phyloP scores from a whole-genome alignment of 2,797 vertebrate species.

The Columba guinea region DNA sequence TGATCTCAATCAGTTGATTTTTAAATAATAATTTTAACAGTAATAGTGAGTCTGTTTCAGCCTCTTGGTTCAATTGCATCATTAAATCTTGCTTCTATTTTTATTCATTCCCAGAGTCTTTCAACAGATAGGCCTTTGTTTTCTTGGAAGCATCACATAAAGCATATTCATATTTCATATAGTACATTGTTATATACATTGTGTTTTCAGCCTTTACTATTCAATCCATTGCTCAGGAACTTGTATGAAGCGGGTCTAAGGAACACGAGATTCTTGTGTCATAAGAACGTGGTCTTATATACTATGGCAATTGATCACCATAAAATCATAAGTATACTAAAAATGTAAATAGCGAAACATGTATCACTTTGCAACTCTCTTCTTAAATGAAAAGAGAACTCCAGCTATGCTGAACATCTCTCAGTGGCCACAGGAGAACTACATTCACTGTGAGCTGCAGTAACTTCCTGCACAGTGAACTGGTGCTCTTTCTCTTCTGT shows the following conservation, averaged over 20 bases:
- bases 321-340: background rate
- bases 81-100: background rate
- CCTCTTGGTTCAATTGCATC: background rate
- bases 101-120: background rate
- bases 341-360: background rate
- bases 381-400: background rate
- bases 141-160: background rate
- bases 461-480: conserved; percentile 40
- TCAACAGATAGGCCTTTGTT: background rate
- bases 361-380: background rate
- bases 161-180: background rate
- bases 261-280: background rate
- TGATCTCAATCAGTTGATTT: background rate
- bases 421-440: background rate
- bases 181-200: accelerated
- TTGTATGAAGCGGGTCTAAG: background rate
- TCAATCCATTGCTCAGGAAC: background rate
- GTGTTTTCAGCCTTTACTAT: background rate
- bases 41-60: background rate
- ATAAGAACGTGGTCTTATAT: background rate
- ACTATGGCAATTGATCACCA: background rate
- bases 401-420: background rate
- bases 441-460: conserved; percentile 19
- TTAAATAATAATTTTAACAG: background rate
- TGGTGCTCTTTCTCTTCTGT: conserved; percentile 9